A percentile compares a stretch with the other conserved stretches of the same genome.
These are phyloP conservation scores for Gortyna flavago DNA, from an alignment of 2,888 invertebrate genomes.

Conservation along the genomic window DNA sequence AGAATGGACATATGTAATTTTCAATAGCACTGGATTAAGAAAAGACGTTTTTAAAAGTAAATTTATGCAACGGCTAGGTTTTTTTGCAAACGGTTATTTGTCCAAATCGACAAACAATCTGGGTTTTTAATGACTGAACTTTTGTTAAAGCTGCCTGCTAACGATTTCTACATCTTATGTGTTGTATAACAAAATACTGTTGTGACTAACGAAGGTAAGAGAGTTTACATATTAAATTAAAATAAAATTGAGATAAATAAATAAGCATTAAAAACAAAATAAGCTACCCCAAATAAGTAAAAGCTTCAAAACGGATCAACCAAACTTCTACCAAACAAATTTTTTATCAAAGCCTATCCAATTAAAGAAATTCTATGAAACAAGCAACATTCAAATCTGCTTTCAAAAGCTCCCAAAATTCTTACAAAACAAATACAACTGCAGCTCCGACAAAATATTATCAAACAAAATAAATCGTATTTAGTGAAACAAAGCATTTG, in stretches of 20 bases:
- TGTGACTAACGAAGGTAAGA: not conserved
- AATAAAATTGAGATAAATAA: not conserved
- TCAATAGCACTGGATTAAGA: not conserved
- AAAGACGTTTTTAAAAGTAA: not conserved
- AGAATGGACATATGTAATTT: not conserved
- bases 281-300: constrained; percentile 18
- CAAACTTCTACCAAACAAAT: constrained; percentile 33
- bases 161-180: not conserved
- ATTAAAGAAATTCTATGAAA: constrained; percentile 44
- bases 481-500: constrained; percentile 87
- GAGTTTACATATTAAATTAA: not conserved
- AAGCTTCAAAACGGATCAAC: constrained; percentile 20
- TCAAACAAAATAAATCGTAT: constrained; percentile 87
- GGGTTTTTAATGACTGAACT: not conserved
- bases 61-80: not conserved
- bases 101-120: not conserved
- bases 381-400: constrained; percentile 35
- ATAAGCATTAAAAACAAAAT: constrained; percentile 20
- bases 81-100: not conserved
- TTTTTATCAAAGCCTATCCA: constrained; percentile 25
- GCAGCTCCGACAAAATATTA: constrained; percentile 72
- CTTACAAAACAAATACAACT: constrained; percentile 43
- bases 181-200: not conserved
- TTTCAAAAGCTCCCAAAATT: constrained; percentile 36
- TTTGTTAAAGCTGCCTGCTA: too few species aligned